A percentile compares a stretch with the other conserved stretches of the same genome.
phyloP scores from a whole-genome alignment of 2,888 invertebrate species.

The Caenorhabditis japonica region DNA sequence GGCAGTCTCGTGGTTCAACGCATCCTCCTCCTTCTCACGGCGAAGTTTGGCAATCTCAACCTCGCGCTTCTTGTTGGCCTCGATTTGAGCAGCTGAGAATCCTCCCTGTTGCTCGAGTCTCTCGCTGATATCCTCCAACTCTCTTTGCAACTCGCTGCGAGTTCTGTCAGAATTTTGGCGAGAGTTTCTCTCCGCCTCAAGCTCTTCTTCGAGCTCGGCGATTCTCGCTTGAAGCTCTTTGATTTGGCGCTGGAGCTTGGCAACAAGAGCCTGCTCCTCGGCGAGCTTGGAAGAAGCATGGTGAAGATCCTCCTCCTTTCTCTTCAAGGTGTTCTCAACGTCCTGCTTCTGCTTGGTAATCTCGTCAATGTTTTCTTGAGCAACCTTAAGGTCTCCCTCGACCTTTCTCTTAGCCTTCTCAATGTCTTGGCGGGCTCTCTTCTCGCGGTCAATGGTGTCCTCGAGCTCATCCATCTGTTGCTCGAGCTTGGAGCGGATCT shows the following conservation, averaged over 20 bases:
- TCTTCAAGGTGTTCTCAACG: slow-evolving; percentile 53
- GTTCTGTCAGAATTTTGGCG: slow-evolving; percentile 88
- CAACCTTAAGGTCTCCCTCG: slow-evolving; percentile 97
- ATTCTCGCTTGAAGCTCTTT: slow-evolving; percentile 79
- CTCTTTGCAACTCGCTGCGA: slow-evolving; percentile 90
- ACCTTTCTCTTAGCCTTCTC: slow-evolving; percentile 88
- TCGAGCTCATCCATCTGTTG: slow-evolving; percentile 82
- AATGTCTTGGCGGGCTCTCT: slow-evolving; percentile 96
- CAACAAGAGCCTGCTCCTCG: slow-evolving; percentile 97
- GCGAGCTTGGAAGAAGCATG: slow-evolving; percentile 95
- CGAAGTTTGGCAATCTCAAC: slow-evolving; percentile 96
- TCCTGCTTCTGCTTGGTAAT: slow-evolving; percentile 95
- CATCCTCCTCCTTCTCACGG: slow-evolving; percentile 88
- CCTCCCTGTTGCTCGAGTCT: slow-evolving; percentile 96
- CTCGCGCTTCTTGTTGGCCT: slow-evolving; percentile 99
- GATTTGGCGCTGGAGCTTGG: slow-evolving; percentile 79
- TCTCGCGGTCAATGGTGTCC: slow-evolving; percentile 98
- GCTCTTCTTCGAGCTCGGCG: slow-evolving; percentile 98
- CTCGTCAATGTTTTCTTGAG: slow-evolving; percentile 96
- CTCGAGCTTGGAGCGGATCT: slow-evolving; percentile 77
- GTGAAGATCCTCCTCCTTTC: slow-evolving; percentile 97
- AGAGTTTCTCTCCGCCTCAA: slow-evolving; percentile 87
- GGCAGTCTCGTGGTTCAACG: slow-evolving; percentile 97
- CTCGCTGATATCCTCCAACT: slow-evolving; percentile 91
- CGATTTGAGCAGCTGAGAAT: slow-evolving; percentile 92